Evolutionary conservation across 64 coral and sea anemone species (phyloP), one percentile per base, ranked within the genome.

Genomic region (Anthopleura sola): DNA sequence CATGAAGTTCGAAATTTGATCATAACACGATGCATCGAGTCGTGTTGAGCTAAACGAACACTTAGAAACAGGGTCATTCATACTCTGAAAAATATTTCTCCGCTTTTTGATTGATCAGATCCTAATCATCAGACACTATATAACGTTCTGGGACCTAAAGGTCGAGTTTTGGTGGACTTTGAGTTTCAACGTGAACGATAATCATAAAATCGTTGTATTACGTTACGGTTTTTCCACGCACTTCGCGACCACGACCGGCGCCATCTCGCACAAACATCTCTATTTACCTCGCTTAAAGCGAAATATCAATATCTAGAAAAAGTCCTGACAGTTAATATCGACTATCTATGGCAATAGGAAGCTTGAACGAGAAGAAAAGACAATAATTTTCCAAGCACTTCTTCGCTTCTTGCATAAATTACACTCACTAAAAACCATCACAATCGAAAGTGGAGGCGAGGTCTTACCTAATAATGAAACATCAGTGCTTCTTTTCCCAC

Each of bases 391-490:
- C 6, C 17, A 20, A 37, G 11, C 16, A 83, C 10, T 49, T 29
- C 16, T 19, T 32, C 48, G 24, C 44, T 38, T 83, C 78, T 75
- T 78, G 89, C 89, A 91, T 91, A 91, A 80, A 91, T 91, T 91
- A 91, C 84, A 91, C 74, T 84, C 82, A 46, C 81, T n/a, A 89
- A 66, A 90, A 36, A 68, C 57, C 56, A 53, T 53, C 38, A 56
- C 74, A 81, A 83, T 48, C 84, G 76, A 91, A 68, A 84, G 51
- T 28, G 88, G 89, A 91, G 89, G 89, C 89, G 89, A 91, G 89
- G 89, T 86, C 89, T 91, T 91, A 91, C 89, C 89, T 18, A 86
- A 78, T 78, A 91, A 37, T n/a, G 82, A 83, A 86, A 54, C 33
- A 80, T 86, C 89, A 47, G 56, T 75, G 89, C 40, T 82, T 80